Evolutionary conservation across 2,797 vertebrate genomes (phyloP).

Genomic region (Hephaestus fuliginosus): DNA sequence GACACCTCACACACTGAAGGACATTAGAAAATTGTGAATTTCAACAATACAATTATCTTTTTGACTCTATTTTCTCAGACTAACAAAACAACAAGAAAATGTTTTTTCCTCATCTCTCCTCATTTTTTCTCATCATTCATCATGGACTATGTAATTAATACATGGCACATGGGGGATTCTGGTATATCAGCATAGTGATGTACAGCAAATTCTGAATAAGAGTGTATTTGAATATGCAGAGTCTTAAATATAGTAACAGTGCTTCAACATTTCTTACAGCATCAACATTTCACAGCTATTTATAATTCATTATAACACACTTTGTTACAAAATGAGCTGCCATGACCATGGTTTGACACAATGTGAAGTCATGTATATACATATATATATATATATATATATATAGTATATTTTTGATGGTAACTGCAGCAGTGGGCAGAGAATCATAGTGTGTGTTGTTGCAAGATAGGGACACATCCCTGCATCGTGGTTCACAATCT

Average conservation of each 20-base stretch:
- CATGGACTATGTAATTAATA: neutral
- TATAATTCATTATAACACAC: neutral
- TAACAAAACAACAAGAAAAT: neutral
- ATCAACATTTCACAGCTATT: neutral
- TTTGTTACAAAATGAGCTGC: neutral
- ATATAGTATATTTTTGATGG: neutral
- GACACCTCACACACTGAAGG: slow-evolving; percentile 44
- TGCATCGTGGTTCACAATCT: slow-evolving; percentile 53
- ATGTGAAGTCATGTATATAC: slow-evolving; percentile 3
- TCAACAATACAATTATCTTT: slow-evolving; percentile 24
- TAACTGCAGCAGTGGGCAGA: slow-evolving; percentile 11
- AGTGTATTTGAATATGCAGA: neutral
- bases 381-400: neutral
- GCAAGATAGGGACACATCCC: slow-evolving; percentile 44
- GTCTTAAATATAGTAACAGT: neutral
- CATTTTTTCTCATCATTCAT: neutral
- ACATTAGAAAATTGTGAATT: slow-evolving; percentile 20
- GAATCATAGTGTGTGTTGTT: slow-evolving; percentile 37
- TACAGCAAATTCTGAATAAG: neutral
- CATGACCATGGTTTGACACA: neutral
- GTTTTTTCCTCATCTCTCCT: neutral
- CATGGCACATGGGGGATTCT: neutral
- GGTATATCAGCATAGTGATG: neutral
- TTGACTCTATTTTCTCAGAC: slow-evolving; percentile 4
- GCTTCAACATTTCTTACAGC: neutral